These are phyloP conservation scores for Noctilio leporinus DNA, from an alignment of 2,113 vertebrate genomes.

Conservation along the genomic window DNA sequence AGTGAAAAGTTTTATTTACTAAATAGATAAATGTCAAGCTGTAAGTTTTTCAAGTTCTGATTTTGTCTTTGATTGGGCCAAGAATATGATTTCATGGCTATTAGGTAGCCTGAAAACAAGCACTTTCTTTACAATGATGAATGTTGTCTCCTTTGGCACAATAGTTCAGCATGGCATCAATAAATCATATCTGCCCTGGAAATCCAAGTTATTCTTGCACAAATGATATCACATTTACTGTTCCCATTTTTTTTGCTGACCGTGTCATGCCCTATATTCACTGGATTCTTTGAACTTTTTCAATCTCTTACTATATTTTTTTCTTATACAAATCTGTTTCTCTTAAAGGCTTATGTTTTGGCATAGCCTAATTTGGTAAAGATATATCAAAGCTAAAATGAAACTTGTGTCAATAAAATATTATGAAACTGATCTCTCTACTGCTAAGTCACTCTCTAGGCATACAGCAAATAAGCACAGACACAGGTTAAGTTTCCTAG, in stretches of 20 bases:
- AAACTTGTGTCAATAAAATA: background rate
- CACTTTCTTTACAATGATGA: background rate
- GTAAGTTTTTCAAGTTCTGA: background rate
- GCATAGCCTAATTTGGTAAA: background rate
- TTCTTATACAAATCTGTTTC: background rate
- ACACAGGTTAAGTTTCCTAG: background rate
- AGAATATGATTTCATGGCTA: constrained; percentile 5
- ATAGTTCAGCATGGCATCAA: background rate
- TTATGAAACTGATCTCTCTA: background rate
- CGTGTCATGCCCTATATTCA: background rate
- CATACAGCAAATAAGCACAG: background rate
- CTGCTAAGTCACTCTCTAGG: background rate
- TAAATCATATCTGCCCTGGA: background rate
- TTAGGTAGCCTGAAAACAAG: background rate
- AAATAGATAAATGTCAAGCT: background rate
- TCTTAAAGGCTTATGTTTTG: background rate
- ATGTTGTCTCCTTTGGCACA: background rate
- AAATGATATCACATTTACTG: background rate
- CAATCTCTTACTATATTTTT: background rate
- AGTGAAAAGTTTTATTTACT: background rate
- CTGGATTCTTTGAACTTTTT: background rate
- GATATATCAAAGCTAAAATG: background rate
- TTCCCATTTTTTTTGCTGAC: background rate
- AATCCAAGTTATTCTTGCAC: background rate
- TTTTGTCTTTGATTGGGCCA: background rate